Evolutionary conservation across 2,888 invertebrate species (phyloP).

Genomic region (Orthonevra nobilis): DNA sequence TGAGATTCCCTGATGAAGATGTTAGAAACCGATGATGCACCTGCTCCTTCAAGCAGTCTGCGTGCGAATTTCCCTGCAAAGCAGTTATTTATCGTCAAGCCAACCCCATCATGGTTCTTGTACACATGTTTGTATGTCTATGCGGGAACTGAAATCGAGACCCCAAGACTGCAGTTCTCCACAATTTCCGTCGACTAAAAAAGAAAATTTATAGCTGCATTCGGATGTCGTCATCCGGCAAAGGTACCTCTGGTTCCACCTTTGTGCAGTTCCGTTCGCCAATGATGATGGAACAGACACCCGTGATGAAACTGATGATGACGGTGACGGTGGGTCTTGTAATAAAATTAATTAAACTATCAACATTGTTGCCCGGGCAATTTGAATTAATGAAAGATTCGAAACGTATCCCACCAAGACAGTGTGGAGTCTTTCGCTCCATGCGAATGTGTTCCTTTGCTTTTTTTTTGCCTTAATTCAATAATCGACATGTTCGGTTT

Average conservation of each 20-base stretch:
- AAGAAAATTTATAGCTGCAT: slow-evolving; percentile 52
- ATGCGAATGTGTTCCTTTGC: not conserved
- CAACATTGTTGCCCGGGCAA: slow-evolving; percentile 56
- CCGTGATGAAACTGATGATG: slow-evolving; percentile 23
- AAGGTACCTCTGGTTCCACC: not conserved
- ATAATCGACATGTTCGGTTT: slow-evolving; percentile 29
- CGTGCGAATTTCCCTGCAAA: slow-evolving; percentile 14
- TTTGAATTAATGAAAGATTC: slow-evolving; percentile 54
- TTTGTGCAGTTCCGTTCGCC: slow-evolving; percentile 24
- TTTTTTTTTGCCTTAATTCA: slow-evolving; percentile 25
- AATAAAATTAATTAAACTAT: slow-evolving; percentile 66
- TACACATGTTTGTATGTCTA: not conserved
- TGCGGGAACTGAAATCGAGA: slow-evolving; percentile 15
- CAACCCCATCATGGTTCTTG: too few relatives aligned
- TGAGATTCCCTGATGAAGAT: slow-evolving; percentile 51
- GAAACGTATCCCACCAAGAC: not conserved
- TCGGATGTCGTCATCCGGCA: slow-evolving; percentile 24
- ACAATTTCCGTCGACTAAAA: slow-evolving; percentile 10
- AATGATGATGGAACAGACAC: slow-evolving; percentile 15
- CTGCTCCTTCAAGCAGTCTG: slow-evolving; percentile 10
- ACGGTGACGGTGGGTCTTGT: slow-evolving; percentile 31
- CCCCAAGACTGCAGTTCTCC: slow-evolving; percentile 5
- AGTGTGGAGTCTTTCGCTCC: not conserved
- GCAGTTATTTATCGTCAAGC: slow-evolving; percentile 49
- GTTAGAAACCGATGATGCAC: slow-evolving; percentile 23